These are phyloP conservation scores for Sclerurus mexicanus DNA, from an alignment of 2,113 vertebrate species.

Conservation along the genomic window DNA sequence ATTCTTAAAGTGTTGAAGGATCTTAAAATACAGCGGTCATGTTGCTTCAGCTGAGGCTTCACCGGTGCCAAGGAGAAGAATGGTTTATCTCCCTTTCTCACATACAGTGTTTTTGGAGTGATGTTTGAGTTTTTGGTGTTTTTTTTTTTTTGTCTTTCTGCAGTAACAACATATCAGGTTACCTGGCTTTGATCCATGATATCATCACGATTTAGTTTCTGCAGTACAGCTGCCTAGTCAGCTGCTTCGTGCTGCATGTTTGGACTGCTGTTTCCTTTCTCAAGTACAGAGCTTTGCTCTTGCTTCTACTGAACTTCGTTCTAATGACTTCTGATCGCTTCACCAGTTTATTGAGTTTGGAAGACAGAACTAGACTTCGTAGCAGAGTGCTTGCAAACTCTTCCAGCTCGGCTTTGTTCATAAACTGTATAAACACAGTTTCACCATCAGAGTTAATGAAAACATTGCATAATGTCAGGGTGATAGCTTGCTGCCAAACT, in stretches of 20 bases:
- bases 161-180: background rate
- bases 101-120: background rate
- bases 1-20: background rate
- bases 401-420: slow-evolving; percentile 45
- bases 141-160: background rate
- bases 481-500: slow-evolving; percentile 46
- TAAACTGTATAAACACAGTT: slow-evolving; percentile 58
- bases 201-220: background rate
- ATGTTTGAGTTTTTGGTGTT: background rate
- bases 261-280: slow-evolving; percentile 6
- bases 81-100: background rate
- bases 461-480: slow-evolving; percentile 62
- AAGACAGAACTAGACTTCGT: background rate
- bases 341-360: background rate
- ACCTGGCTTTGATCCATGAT: slow-evolving; percentile 14
- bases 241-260: background rate
- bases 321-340: slow-evolving; percentile 39
- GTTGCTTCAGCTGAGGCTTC: background rate
- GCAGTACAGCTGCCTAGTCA: slow-evolving; percentile 43
- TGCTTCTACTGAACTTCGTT: slow-evolving; percentile 47
- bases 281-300: slow-evolving; percentile 19
- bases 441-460: slow-evolving; percentile 59
- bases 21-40: background rate
- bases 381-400: slow-evolving; percentile 16
- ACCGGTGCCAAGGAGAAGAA: background rate